Base-by-base conservation (phyloP, 2,113 vertebrate genomes). In the Lagopus leucura region DNA sequence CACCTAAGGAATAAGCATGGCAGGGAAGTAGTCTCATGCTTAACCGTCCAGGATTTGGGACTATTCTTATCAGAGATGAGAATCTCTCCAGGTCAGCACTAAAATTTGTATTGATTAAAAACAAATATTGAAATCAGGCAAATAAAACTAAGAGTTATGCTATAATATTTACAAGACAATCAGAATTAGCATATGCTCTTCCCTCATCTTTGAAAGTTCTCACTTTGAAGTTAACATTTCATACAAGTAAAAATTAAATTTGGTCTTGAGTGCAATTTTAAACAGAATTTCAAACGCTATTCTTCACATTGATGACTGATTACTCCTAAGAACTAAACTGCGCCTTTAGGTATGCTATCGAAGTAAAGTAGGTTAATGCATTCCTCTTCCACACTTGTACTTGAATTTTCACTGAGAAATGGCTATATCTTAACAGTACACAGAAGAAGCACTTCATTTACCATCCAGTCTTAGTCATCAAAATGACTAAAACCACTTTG, bases 391-490 rank as follows among this genome's bases (percentile, higher is more conserved):
- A 63, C 6, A 14, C 25, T 67, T 0, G 0, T 57, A 66, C 58
- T 74, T 40, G 3, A 86, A 84, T 86, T 84, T 93, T 69, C 77
- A 66, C 8, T 47, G 81, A 90, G 80, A 93, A 95, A 90, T 57
- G 76, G 66, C 27, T 93, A 72, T 60, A 75, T 28, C 74, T 85
- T 40, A 30, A 86, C 69, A 95, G 74, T 55, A 86, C 16, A 54
- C 84, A 92, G 88, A 8, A 83, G 57, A 94, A 91, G 61, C n/a
- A 73, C 5, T 3, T 47, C 86, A 79, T 52, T 91, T 75, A 76
- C 30, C 82, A 17, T 75, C 25, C 48, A 74, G 47, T 64, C 42
- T 67, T 86, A 77, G 77, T 90, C 81, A 92, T 28, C 20, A 57
- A 75, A 83, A 70, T 1, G 2, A 81, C 20, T 74, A 69, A 64